phyloP scores from a whole-genome alignment of 2,113 vertebrate species.

The Charina bottae region DNA sequence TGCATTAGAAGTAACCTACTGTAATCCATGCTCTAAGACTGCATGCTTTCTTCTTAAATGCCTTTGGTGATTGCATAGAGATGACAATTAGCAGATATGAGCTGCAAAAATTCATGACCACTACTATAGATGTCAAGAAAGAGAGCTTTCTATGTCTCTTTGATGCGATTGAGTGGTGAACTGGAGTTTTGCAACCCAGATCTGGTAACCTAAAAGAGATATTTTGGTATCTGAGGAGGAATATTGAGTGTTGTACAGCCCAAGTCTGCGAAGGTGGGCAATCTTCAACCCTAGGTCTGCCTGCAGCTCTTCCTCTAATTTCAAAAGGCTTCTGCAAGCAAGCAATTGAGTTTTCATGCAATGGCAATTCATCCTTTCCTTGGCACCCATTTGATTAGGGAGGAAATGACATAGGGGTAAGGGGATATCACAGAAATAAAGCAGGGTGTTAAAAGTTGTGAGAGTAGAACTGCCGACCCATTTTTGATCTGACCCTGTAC shows the following conservation, averaged over 20 bases:
- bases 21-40: too few relatives aligned
- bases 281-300: background rate
- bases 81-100: background rate
- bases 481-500: background rate
- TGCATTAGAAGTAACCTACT: background rate
- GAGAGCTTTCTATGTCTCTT: background rate
- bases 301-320: background rate
- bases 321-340: background rate
- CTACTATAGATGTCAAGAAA: background rate
- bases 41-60: too few relatives aligned
- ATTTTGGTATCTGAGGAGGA: background rate
- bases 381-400: background rate
- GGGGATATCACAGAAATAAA: background rate
- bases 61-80: background rate
- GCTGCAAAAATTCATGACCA: background rate
- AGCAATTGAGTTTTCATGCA: background rate
- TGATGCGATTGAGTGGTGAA: background rate
- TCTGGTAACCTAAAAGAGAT: background rate
- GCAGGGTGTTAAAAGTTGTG: background rate
- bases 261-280: background rate
- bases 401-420: background rate
- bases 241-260: background rate
- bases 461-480: background rate
- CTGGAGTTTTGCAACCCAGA: background rate
- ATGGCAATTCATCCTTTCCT: background rate